phyloP scores from a whole-genome alignment of 2,888 invertebrate genomes.

The Thecocarcelia acutangulata region DNA sequence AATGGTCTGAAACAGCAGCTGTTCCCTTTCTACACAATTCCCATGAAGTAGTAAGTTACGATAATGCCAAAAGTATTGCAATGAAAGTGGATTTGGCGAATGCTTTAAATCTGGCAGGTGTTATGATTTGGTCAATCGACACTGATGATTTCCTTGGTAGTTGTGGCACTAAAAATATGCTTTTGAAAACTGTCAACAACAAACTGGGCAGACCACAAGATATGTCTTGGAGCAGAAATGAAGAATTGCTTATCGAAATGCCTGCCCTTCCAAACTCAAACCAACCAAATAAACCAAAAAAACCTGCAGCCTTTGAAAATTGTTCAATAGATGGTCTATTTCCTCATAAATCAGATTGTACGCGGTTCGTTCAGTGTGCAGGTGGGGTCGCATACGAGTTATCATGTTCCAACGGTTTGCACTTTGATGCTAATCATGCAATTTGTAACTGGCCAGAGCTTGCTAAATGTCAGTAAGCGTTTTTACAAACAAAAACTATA shows the following conservation, averaged over 20 bases:
- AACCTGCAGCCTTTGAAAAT: background rate
- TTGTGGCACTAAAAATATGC: conserved; percentile 84
- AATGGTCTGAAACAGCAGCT: conserved; percentile 14
- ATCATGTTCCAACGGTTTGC: background rate
- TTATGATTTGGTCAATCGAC: conserved; percentile 87
- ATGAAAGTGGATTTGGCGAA: conserved; percentile 91
- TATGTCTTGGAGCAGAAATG: background rate
- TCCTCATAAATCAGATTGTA: conserved; percentile 25
- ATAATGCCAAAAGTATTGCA: conserved; percentile 90
- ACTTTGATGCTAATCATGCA: background rate
- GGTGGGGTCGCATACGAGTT: background rate
- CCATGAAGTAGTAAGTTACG: conserved; percentile 96
- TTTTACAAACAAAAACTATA: no score
- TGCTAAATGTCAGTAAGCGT: background rate
- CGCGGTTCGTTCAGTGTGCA: no score
- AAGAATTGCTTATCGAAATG: background rate
- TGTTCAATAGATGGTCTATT: conserved; percentile 32
- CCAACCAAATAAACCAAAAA: background rate
- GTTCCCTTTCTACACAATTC: conserved; percentile 85
- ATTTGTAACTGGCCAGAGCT: background rate
- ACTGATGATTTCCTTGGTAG: conserved; percentile 95
- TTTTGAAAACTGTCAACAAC: conserved; percentile 79
- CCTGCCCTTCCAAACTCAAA: background rate
- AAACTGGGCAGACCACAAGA: conserved; percentile 17
- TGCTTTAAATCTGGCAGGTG: conserved; percentile 90